phyloP scores from a whole-genome alignment of 2,888 invertebrate genomes.

The Habroteleia sp. region DNA sequence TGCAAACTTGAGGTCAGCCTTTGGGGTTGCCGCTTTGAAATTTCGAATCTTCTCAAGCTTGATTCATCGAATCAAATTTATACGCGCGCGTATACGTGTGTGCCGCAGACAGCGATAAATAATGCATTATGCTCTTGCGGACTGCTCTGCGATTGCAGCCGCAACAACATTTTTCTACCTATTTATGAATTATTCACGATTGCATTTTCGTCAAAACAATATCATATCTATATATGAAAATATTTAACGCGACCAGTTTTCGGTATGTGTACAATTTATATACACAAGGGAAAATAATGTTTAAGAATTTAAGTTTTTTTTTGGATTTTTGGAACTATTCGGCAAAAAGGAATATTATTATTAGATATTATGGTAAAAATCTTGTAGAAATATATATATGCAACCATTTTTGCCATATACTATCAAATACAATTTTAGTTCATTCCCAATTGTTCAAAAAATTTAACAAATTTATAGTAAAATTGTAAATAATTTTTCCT shows the following conservation, averaged over 20 bases:
- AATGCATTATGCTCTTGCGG: slow-evolving; percentile 17
- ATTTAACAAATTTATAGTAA: too few species aligned
- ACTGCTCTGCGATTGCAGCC: background rate
- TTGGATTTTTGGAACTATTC: too few species aligned
- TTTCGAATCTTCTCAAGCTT: slow-evolving; percentile 21
- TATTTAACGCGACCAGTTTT: slow-evolving; percentile 6
- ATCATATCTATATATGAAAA: slow-evolving; percentile 22
- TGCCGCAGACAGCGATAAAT: slow-evolving; percentile 11
- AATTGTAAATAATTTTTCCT: too few species aligned
- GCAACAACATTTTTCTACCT: slow-evolving; percentile 11
- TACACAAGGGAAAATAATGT: too few species aligned
- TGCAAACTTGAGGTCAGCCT: slow-evolving; percentile 28
- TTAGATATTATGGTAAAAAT: too few species aligned
- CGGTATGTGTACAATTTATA: background rate
- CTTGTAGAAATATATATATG: too few species aligned
- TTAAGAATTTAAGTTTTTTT: too few species aligned
- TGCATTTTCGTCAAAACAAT: slow-evolving; percentile 1
- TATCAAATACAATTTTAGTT: too few species aligned
- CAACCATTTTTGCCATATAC: too few species aligned
- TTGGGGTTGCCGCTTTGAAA: slow-evolving; percentile 18
- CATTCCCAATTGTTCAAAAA: too few species aligned
- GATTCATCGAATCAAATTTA: slow-evolving; percentile 27
- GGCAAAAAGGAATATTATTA: too few species aligned
- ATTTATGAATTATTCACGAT: slow-evolving; percentile 22
- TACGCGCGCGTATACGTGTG: background rate